Base-by-base conservation (phyloP, 2,113 vertebrate genomes). In the Muscicapa adusta region DNA sequence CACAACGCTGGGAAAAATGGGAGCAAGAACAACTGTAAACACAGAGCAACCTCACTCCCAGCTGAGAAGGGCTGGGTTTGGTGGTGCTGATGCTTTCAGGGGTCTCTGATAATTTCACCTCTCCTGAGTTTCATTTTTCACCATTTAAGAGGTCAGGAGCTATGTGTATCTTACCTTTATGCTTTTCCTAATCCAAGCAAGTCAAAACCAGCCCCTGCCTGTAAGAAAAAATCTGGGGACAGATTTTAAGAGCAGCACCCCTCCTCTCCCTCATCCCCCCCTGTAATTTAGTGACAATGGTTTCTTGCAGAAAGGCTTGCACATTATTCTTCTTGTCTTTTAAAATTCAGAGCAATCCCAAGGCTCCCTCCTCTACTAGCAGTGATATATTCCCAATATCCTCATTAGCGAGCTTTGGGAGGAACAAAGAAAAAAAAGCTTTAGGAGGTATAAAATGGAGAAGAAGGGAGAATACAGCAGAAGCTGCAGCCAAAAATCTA, bases 191-290 rank as follows among this genome's bases (percentile, higher is more conserved):
- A 16, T 42, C 29, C 68, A 78, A 81, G 45, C 24, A 88, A 86
- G 18, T 38, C 23, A 79, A 89, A 28, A 87, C 6, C 22, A 91
- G 54, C 25, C 29, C 7, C 43, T 53, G 29, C 4, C 15, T 75
- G 25, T 14, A 75, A 84, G 8, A 68, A 61, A 82, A 54, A 75
- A 33, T 9, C 4, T 58, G 8, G 19, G 18, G 22, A 48, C 18
- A 91, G 12, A 33, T 57, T 91, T 73, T 56, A 47, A 74, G 77
- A 71, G 13, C 50, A 68, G 8, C 4, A 36, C 4, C 4, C 8
- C 6, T 12, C 5, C 25, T 33, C 11, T 7, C 53, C 5, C 14
- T 29, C 9, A 2, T 5, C 3, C 5, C 4, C 10, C 1, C 7
- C 29, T 60, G 5, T 78, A 81, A 87, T 48, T 56, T 15, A 74